Conservation (phyloP, 2,888 invertebrate genomes). For the Spodoptera picta region DNA sequence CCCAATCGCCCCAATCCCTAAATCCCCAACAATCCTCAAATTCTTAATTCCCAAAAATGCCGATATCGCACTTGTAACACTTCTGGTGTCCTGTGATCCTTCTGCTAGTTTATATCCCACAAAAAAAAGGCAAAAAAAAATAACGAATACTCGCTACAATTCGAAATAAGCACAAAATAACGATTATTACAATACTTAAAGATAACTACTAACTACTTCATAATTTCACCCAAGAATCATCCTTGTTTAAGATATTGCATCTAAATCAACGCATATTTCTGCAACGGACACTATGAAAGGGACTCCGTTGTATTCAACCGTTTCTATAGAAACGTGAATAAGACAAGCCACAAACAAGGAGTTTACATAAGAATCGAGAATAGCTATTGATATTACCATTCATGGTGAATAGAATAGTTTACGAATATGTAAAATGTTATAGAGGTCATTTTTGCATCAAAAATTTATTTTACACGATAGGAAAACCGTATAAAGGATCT, state of each 20-base stretch:
- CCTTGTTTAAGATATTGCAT: constrained; percentile 42
- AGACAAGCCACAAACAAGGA: constrained; percentile 55
- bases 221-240: constrained; percentile 21
- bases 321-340: constrained; percentile 53
- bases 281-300: constrained; percentile 52
- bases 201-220: neutral
- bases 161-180: neutral
- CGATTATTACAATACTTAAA: neutral
- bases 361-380: constrained; percentile 57
- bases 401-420: constrained; percentile 49
- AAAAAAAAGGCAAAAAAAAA: too few relatives aligned
- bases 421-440: constrained; percentile 25
- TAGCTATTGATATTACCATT: constrained; percentile 59
- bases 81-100: too few relatives aligned
- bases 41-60: too few relatives aligned
- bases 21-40: too few relatives aligned
- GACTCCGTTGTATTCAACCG: constrained; percentile 39
- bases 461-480: neutral
- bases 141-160: too few relatives aligned
- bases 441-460: constrained; percentile 22
- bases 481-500: too few relatives aligned
- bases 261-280: constrained; percentile 58
- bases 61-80: too few relatives aligned
- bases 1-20: too few relatives aligned
- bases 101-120: too few relatives aligned